These are phyloP conservation scores for Halichoeres trimaculatus DNA, from an alignment of 2,113 vertebrate genomes.

Conservation along the genomic window DNA sequence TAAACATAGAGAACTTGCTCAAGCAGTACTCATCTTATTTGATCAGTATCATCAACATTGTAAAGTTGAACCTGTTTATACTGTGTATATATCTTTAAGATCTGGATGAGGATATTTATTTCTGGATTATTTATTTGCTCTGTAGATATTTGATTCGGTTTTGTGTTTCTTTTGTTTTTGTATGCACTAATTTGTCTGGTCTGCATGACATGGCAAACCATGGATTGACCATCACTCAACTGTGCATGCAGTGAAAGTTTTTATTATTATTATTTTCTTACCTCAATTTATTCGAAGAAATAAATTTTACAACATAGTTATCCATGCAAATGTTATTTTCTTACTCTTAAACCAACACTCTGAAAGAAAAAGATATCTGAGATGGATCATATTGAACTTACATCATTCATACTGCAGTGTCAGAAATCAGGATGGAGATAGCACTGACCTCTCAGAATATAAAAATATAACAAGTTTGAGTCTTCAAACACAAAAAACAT, in stretches of 20 bases:
- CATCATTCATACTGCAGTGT: too few relatives aligned
- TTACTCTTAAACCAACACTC: background rate
- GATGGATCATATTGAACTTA: too few relatives aligned
- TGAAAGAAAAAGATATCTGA: too few relatives aligned
- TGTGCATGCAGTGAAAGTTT: constrained; percentile 76
- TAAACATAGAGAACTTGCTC: constrained; percentile 9
- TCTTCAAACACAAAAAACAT: too few relatives aligned
- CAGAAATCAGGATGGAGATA: too few relatives aligned
- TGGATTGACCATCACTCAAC: constrained; percentile 68
- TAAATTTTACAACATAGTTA: background rate
- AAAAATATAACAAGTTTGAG: too few relatives aligned
- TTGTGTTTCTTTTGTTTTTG: constrained; percentile 13
- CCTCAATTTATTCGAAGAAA: constrained; percentile 3
- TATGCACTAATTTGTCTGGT: constrained; percentile 65
- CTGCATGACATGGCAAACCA: constrained; percentile 75
- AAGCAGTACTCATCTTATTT: constrained; percentile 14
- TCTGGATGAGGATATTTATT: constrained; percentile 54
- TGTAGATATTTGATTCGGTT: constrained; percentile 24
- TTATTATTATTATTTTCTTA: constrained; percentile 22
- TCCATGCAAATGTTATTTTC: background rate
- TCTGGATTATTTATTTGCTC: constrained; percentile 73
- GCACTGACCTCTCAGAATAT: too few relatives aligned
- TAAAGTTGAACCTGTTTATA: constrained; percentile 48
- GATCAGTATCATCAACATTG: constrained; percentile 31
- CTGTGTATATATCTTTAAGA: constrained; percentile 25